Evolutionary conservation across 2,888 invertebrate genomes (phyloP).

Genomic region (Drosophila ustulata): DNA sequence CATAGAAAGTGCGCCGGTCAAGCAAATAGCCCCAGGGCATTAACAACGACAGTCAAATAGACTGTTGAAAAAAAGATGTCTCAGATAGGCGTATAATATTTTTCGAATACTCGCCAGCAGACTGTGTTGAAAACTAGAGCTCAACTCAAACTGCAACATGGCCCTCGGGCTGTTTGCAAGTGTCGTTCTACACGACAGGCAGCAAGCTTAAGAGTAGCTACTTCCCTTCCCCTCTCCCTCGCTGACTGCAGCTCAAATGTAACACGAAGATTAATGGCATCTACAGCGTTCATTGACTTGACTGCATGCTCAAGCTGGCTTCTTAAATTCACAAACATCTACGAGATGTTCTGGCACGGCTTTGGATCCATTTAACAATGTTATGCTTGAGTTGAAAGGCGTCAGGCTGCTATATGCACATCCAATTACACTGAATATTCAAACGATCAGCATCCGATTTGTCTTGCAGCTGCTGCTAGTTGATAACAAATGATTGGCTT

Average conservation of each 20-base stretch:
- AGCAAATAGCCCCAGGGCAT: slow-evolving; percentile 64
- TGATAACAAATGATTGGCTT: neutral
- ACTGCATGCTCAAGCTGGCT: slow-evolving; percentile 24
- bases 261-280: slow-evolving; percentile 70
- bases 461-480: neutral
- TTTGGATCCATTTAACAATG: slow-evolving; percentile 31
- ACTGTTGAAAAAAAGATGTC: slow-evolving; percentile 49
- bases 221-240: neutral
- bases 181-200: slow-evolving; percentile 60
- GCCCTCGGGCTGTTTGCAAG: slow-evolving; percentile 66
- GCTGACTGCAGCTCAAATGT: slow-evolving; percentile 34
- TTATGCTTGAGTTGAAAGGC: slow-evolving; percentile 32
- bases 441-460: neutral
- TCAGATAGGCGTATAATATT: slow-evolving; percentile 47
- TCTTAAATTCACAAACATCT: slow-evolving; percentile 9
- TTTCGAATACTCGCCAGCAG: slow-evolving; percentile 4
- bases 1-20: slow-evolving; percentile 57
- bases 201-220: neutral
- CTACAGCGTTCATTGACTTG: slow-evolving; percentile 56
- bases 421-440: slow-evolving; percentile 18
- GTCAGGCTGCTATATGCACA: slow-evolving; percentile 6
- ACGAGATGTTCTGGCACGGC: slow-evolving; percentile 6
- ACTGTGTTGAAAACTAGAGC: slow-evolving; percentile 28
- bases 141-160: slow-evolving; percentile 48
- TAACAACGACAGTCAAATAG: slow-evolving; percentile 57